These are phyloP conservation scores for Psittacula cyanocephala DNA, from an alignment of 2,113 vertebrate genomes.

Conservation along the genomic window DNA sequence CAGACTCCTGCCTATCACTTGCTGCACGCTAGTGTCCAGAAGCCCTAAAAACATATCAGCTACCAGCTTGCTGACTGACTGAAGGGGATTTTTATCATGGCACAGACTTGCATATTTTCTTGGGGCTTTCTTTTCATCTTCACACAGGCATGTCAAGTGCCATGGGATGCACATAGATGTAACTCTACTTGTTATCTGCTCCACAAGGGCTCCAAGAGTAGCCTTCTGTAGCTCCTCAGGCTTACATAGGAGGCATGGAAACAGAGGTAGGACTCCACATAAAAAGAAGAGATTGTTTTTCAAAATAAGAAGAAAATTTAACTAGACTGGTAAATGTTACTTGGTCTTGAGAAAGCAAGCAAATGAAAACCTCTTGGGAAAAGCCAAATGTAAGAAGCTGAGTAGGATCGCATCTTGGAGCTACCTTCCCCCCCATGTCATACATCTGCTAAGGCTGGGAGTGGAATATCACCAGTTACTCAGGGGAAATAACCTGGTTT, in stretches of 20 bases:
- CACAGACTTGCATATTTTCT: not conserved
- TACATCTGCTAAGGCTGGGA: not conserved
- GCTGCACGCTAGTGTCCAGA: not conserved
- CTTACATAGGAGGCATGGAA: not conserved
- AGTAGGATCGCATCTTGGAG: accelerated
- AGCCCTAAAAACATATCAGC: not conserved
- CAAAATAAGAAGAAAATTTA: not conserved
- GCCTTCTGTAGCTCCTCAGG: not conserved
- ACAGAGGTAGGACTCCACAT: not conserved
- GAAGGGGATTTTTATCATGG: not conserved
- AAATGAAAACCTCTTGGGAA: not conserved
- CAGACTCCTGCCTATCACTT: not conserved
- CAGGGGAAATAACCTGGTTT: not conserved
- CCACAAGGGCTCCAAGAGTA: not conserved
- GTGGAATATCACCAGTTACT: not conserved
- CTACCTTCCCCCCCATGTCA: not conserved
- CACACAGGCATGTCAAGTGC: not conserved
- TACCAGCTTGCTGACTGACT: not conserved
- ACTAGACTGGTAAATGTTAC: not conserved
- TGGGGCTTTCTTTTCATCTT: not conserved
- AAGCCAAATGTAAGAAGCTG: not conserved
- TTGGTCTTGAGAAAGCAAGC: not conserved
- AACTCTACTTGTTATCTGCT: not conserved
- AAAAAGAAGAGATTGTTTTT: not conserved
- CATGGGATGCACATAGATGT: not conserved